These are phyloP conservation scores for Zaprionus bogoriensis DNA, from an alignment of 2,888 invertebrate species.

Conservation along the genomic window DNA sequence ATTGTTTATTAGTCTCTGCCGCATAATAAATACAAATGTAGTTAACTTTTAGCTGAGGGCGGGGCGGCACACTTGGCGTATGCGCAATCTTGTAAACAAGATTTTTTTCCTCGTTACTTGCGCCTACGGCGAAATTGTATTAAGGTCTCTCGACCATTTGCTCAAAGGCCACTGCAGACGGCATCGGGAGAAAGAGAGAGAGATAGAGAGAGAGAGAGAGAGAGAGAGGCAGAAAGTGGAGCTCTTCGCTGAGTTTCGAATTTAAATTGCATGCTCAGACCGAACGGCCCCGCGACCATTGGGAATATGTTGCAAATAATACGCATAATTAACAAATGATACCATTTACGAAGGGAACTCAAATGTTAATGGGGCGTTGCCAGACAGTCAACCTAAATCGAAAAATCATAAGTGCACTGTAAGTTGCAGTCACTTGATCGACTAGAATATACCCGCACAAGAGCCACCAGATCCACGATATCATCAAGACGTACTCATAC, in stretches of 20 bases:
- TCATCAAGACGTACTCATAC: no score
- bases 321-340: constrained; percentile 66
- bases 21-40: constrained; percentile 29
- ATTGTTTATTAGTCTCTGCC: constrained; percentile 24
- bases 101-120: constrained; percentile 16
- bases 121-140: constrained; percentile 30
- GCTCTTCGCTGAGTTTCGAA: constrained; percentile 14
- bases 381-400: constrained; percentile 16
- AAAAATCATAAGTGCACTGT: constrained; percentile 11
- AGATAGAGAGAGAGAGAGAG: neutral
- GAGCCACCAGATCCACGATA: neutral
- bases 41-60: constrained; percentile 31
- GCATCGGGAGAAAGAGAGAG: constrained; percentile 1
- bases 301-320: constrained; percentile 56
- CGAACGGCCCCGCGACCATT: constrained; percentile 8
- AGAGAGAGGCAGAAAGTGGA: neutral
- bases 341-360: constrained; percentile 8
- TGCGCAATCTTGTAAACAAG: constrained; percentile 40
- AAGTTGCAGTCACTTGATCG: neutral
- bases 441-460: constrained; percentile 19
- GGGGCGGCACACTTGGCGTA: constrained; percentile 27
- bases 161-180: constrained; percentile 31
- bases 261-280: constrained; percentile 54
- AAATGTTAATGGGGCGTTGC: constrained; percentile 14
- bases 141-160: constrained; percentile 39